phyloP scores from a whole-genome alignment of 2,888 invertebrate genomes.

The Phrixothrix hirtus region DNA sequence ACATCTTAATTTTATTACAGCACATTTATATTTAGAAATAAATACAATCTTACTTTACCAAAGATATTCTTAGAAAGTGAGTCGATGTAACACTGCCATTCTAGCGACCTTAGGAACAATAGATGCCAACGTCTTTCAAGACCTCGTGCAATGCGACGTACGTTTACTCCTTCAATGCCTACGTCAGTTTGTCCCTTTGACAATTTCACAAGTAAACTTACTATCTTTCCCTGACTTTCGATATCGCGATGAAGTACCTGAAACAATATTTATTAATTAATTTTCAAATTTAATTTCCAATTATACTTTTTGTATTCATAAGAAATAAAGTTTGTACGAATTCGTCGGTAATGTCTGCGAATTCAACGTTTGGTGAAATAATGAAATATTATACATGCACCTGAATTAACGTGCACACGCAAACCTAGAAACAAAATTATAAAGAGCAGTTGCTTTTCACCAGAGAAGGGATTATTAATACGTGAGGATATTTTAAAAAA shows the following conservation, averaged over 20 bases:
- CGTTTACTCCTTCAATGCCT: conserved; percentile 58
- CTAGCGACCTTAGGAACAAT: conserved; percentile 84
- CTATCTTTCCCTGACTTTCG: conserved; percentile 87
- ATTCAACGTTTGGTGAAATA: conserved; percentile 14
- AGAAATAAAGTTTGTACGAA: not conserved
- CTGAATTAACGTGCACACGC: conserved; percentile 16
- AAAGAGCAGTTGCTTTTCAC: conserved; percentile 3
- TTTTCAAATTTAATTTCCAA: not conserved
- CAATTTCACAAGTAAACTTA: conserved; percentile 75
- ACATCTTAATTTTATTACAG: not conserved
- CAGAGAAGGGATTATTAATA: not conserved
- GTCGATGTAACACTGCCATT: conserved; percentile 92
- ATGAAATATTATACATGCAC: conserved; percentile 14
- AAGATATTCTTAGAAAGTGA: conserved; percentile 72
- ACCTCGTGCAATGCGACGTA: conserved; percentile 63
- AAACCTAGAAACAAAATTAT: not conserved
- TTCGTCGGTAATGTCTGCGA: not conserved
- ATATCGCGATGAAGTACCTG: conserved; percentile 93
- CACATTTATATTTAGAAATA: not conserved
- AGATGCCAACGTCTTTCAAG: conserved; percentile 89
- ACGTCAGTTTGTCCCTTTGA: conserved; percentile 60
- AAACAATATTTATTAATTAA: conserved; percentile 38
- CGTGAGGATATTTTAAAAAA: not conserved
- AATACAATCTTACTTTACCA: conserved; percentile 57
- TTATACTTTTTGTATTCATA: not conserved